phyloP scores from a whole-genome alignment of 2,888 invertebrate genomes.

The Agrotis exclamationis region DNA sequence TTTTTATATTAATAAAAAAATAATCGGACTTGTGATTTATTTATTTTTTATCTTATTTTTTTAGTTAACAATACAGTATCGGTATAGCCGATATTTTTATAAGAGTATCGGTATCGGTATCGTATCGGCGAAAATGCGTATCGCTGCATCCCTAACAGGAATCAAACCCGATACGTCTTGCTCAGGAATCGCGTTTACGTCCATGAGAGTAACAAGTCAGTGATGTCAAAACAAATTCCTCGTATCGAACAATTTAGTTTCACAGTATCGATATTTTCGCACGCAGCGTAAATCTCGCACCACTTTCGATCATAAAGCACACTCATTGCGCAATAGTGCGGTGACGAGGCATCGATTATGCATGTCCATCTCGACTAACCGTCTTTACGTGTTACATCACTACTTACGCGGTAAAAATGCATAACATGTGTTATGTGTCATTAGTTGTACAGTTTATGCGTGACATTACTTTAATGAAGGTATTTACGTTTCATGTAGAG shows the following conservation, averaged over 20 bases:
- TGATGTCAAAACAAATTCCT: too few relatives aligned
- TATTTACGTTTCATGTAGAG: not conserved
- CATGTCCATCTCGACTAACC: slow-evolving; percentile 58
- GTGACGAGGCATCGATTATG: slow-evolving; percentile 63
- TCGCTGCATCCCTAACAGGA: too few relatives aligned
- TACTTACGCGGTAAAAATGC: slow-evolving; percentile 41
- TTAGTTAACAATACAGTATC: too few relatives aligned
- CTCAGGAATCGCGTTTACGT: too few relatives aligned
- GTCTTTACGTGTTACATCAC: slow-evolving; percentile 55
- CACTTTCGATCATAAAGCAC: slow-evolving; percentile 70
- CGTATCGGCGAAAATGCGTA: too few relatives aligned
- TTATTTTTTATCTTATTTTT: too few relatives aligned
- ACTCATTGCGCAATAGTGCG: slow-evolving; percentile 63
- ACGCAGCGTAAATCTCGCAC: slow-evolving; percentile 42
- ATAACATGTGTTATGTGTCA: slow-evolving; percentile 39
- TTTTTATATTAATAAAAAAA: too few relatives aligned
- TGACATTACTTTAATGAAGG: slow-evolving; percentile 18
- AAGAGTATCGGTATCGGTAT: too few relatives aligned
- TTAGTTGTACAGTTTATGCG: slow-evolving; percentile 18
- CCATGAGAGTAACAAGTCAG: too few relatives aligned
- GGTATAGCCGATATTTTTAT: too few relatives aligned
- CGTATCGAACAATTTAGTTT: not conserved
- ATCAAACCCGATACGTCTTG: too few relatives aligned
- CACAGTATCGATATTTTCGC: slow-evolving; percentile 28
- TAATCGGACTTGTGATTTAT: too few relatives aligned